Conservation (phyloP, 1,140 invertebrate species). For the Drosophila ogumai region DNA sequence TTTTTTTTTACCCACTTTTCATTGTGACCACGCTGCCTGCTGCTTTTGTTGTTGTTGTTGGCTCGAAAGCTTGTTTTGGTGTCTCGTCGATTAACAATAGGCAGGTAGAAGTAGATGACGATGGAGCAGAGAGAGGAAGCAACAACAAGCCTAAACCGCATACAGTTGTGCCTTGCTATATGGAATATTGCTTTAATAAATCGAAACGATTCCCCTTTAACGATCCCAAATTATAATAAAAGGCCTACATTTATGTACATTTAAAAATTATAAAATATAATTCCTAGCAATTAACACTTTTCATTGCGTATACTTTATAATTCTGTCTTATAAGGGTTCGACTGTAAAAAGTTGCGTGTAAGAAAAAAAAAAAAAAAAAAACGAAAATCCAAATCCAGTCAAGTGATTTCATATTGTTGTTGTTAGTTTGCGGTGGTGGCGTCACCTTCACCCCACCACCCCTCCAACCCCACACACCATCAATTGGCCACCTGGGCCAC, state of each 20-base stretch:
- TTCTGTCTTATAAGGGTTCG: neutral
- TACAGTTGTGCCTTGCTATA: neutral
- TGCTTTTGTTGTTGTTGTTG: conserved; percentile 33
- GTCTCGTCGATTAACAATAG: conserved; percentile 68
- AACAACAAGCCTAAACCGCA: conserved; percentile 42
- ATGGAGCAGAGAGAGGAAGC: conserved; percentile 11
- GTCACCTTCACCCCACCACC: conserved; percentile 30
- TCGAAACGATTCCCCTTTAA: neutral
- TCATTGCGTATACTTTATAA: neutral
- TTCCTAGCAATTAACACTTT: neutral
- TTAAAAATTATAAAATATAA: neutral
- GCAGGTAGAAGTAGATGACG: conserved; percentile 59
- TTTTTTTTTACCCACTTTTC: conserved; percentile 62
- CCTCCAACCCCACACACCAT: neutral
- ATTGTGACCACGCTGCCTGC: conserved; percentile 41
- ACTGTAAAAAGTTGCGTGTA: conserved; percentile 61
- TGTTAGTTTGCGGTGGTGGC: conserved; percentile 33
- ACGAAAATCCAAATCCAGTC: conserved; percentile 49
- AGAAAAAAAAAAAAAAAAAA: conserved; percentile 4
- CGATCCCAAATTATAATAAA: too few species aligned
- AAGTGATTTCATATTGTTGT: conserved; percentile 41
- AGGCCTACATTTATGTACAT: too few species aligned
- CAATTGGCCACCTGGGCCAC: conserved; percentile 44
- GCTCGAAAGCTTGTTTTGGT: conserved; percentile 76
- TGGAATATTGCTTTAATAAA: neutral